These are phyloP conservation scores for Phalacrocorax brasilianus DNA, from an alignment of 2,113 vertebrate species.

Conservation along the genomic window DNA sequence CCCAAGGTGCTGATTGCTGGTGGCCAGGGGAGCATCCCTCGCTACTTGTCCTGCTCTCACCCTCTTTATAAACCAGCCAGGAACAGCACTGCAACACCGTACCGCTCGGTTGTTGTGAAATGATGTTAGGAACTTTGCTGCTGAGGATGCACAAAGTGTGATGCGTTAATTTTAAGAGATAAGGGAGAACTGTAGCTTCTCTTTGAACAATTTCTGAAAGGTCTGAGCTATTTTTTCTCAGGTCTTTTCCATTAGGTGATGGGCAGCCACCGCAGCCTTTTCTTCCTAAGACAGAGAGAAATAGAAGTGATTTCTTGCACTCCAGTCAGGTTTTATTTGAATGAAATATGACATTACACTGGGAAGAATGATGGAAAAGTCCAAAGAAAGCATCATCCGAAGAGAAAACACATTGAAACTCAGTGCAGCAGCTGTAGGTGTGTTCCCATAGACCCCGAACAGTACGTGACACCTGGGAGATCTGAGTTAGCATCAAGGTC, in stretches of 20 bases:
- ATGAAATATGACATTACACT: not conserved
- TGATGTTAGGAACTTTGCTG: fast-evolving
- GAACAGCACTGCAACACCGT: fast-evolving
- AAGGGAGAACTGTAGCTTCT: not conserved
- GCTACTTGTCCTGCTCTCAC: not conserved
- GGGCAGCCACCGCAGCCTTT: fast-evolving
- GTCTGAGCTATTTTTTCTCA: not conserved
- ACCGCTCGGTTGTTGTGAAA: not conserved
- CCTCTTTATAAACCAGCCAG: not conserved
- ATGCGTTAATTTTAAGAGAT: not conserved
- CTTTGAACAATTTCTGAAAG: not conserved
- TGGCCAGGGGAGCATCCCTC: not conserved
- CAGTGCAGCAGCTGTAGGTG: not conserved
- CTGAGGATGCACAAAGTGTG: not conserved
- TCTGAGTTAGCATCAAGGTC: not conserved
- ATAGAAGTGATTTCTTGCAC: not conserved
- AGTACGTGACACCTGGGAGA: fast-evolving
- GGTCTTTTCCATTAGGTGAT: not conserved
- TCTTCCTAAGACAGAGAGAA: not conserved
- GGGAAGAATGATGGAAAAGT: not conserved
- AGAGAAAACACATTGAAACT: fast-evolving
- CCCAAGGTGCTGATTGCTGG: not conserved
- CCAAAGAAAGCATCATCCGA: not conserved
- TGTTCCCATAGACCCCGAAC: not conserved
- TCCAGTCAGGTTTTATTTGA: not conserved